Base-by-base conservation (phyloP, 2,113 vertebrate species). In the Eptatretus burgeri region DNA sequence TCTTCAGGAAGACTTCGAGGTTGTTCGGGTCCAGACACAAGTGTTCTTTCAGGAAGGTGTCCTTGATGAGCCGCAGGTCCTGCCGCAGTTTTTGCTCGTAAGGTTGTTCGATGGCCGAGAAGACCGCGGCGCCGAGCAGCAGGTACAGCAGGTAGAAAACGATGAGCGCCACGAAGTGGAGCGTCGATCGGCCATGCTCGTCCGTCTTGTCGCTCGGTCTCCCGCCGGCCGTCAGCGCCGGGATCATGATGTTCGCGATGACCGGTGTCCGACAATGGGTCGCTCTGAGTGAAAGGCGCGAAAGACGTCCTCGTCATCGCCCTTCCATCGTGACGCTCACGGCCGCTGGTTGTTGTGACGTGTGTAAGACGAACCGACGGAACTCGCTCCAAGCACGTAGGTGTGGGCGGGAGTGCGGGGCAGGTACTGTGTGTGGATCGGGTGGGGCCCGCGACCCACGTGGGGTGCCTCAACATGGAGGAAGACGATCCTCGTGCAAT, bases 81-180 rank as follows among this genome's bases (percentile, higher is more conserved):
- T 51, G 68, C 1, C 77, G 74, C 64, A 87, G 70, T 50, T 63
- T 64, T 5, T 76, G 76, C 71, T 89, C 85, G 66, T 76, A 71
- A 5, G 85, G 83, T 67, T 74, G 70, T 75, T 89, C 85, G 67
- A 87, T 74, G 64, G 71, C 73, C 51, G 83, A 80, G 71, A 89
- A 77, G 5, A 84, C 70, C 52, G 82, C 74, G 1, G 80, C 82
- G 11, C 85, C 85, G 66, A 87, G 71, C 65, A 78, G 63, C 69
- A 87, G 74, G 72, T 86, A 89, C 52, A 66, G 67, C 62, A 78
- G 10, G 62, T 84, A 86, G 5, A 75, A 72, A 2, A 76, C 62
- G 1, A 77, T 2, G 49, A 79, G 73, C 51, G 70, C 73, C 10
- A 65, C 19, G 1, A 78, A 71, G 65, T 79, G 68, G 41, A 73